Base-by-base conservation (phyloP, 2,113 vertebrate species). In the Actenoides hombroni region DNA sequence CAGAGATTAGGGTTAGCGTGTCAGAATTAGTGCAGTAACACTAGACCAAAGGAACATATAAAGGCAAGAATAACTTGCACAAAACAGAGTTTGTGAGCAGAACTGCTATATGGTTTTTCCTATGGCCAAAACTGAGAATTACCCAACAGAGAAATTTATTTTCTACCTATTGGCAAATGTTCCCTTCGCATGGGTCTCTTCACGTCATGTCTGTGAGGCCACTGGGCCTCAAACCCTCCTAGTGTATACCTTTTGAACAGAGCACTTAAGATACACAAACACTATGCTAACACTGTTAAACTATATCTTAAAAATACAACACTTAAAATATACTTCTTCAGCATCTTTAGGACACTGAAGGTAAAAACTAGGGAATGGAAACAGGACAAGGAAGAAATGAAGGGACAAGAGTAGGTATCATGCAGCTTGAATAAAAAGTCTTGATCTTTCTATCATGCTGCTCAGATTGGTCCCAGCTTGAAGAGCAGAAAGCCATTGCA, bases 151-250 rank as follows among this genome's bases (percentile, higher is more conserved):
- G 16, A 61, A 46, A 40, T 56, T 31, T 35, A 5, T 40, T 83
- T 48, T 46, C 42, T 81, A 25, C 7, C n/a, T 49, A 24, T 2
- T 37, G 9, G 10, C 49, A 77, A n/a, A 44, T 44, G 23, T 44
- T 37, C 26, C 16, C 6, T 18, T 29, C 18, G 33, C 23, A 33
- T 16, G 9, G 35, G 35, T 37, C 51, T 10, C 21, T n/a, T 31
- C 20, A 46, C 24, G 33, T 10, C 8, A 21, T 19, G 31, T 40
- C 53, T 68, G 46, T 51, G 31, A 86, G 26, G 37, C 14, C 37
- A 28, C 23, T n/a, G 18, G 23, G 10, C 28, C 37, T 67, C 0
- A 0, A 0, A 21, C 4, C 13, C 13, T 10, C 11, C 6, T 53
- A 51, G 9, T 1, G 0, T 8, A 67, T 10, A 11, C 10, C n/a